A percentile compares a stretch with the other conserved stretches of the same genome.
Conservation (phyloP, 2,113 vertebrate species). For the Apodemus sylvaticus region DNA sequence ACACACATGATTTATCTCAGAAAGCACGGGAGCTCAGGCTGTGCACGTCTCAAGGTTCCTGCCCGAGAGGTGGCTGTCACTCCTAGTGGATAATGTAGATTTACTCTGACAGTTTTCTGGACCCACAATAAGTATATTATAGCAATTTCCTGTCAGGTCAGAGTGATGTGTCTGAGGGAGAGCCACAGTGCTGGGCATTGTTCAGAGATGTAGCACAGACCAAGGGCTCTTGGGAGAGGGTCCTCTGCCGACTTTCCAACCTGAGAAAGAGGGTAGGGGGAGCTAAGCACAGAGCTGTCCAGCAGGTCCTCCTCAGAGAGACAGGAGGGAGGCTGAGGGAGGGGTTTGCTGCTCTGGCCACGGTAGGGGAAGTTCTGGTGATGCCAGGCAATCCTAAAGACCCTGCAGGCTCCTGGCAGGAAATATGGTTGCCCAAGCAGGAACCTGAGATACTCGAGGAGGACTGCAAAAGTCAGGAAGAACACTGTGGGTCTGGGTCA, state of each 20-base stretch:
- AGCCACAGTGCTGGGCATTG: not conserved
- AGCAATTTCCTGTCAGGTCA: not conserved
- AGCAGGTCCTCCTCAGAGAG: not conserved
- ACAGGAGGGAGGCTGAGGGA: fast-evolving
- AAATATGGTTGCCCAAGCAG: fast-evolving
- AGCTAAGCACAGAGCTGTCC: no score
- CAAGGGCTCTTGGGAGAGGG: not conserved
- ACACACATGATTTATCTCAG: not conserved
- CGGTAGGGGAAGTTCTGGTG: not conserved
- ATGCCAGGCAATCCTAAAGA: not conserved
- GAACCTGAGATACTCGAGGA: not conserved
- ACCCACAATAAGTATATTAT: not conserved
- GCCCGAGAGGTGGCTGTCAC: not conserved
- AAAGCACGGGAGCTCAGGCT: not conserved
- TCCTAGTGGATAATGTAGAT: not conserved
- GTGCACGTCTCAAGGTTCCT: not conserved
- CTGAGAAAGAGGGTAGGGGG: not conserved
- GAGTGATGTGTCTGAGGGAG: not conserved
- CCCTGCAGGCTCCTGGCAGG: not conserved
- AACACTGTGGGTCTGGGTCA: no score
- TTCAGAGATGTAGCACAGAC: not conserved
- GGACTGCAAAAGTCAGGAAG: not conserved
- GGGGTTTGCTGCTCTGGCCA: not conserved
- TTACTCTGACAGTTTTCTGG: not conserved
- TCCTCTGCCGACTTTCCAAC: not conserved